These are phyloP conservation scores for Chaetogeoica ovagalla DNA, from an alignment of 2,888 invertebrate genomes.

Conservation along the genomic window DNA sequence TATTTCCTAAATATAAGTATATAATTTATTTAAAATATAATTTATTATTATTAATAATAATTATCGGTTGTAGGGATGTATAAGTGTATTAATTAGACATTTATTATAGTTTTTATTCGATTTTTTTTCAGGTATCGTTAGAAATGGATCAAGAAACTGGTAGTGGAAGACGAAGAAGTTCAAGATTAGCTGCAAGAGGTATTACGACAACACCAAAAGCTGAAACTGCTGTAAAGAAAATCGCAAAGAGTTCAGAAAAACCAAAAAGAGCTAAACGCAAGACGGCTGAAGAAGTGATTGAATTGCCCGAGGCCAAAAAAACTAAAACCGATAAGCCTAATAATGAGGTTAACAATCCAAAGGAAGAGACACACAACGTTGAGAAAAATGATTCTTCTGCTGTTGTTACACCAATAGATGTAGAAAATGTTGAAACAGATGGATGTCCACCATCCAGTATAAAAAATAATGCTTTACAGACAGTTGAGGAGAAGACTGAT, in stretches of 20 bases:
- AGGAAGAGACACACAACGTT: not conserved
- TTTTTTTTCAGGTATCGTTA: not conserved
- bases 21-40: no score
- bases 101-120: not conserved
- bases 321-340: constrained; percentile 12
- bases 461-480: not conserved
- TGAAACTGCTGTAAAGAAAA: constrained; percentile 6
- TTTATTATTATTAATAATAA: no score
- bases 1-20: no score
- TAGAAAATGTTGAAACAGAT: not conserved
- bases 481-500: not conserved
- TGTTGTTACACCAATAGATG: not conserved
- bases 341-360: not conserved
- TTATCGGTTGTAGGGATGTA: not conserved
- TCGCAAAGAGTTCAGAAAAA: constrained; percentile 12
- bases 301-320: constrained; percentile 26
- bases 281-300: constrained; percentile 9
- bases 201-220: constrained; percentile 8
- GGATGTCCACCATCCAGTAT: not conserved
- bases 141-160: constrained; percentile 39
- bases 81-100: not conserved
- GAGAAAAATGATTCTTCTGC: constrained; percentile 1
- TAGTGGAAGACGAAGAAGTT: constrained; percentile 23
- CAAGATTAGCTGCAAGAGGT: constrained; percentile 14
- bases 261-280: constrained; percentile 40